Evolutionary conservation across 2,888 invertebrate species (phyloP), one percentile per base, ranked within the genome.

Genomic region (Hoplodrina ambigua): DNA sequence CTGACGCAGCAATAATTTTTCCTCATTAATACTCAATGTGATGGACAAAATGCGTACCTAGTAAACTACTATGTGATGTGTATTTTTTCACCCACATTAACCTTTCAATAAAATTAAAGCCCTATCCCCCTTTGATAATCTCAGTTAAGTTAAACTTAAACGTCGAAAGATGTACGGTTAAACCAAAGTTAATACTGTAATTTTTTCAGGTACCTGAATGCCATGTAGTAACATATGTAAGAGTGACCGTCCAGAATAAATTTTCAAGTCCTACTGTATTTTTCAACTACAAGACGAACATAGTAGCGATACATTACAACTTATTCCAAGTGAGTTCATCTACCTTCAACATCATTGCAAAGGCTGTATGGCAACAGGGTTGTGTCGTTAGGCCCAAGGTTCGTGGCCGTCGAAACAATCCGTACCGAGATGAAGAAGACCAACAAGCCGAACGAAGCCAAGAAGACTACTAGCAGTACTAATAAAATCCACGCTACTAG

Each of bases 201-300:
- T 41, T 25, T 50, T 74, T 63, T 52, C 67, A 78, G 78, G 67
- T 75, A 55, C 78, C 78, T 37, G 15, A 30, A 60, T 78, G 78
- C 52, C 19, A 67, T 46, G 15, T 19, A 37, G 10, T 75, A 15
- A 80, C 69, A 15, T 78, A 62, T 30, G 75, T 84, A 7, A 70
- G 65, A 13, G 84, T 87, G 8, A 57, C 58, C 11, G 78, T 87
- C 10, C 7, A 61, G 0, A 86, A 85, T 59, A 0, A 0, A 0
- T 6, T 72, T 6, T 61, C 78, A 6, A 78, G 64, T 6, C 88
- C 88, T 0, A 19, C n/a, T 0, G 86, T 88, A 52, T 60, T n/a
- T 15, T 86, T 56, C 60, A 74, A 83, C 49, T 19, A 37, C 5
- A 0, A 55, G 4, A 61, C 55, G 0, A 55, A 63, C 4, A 63